phyloP scores from a whole-genome alignment of 2,797 vertebrate species.

The Peromyscus melanophrys region DNA sequence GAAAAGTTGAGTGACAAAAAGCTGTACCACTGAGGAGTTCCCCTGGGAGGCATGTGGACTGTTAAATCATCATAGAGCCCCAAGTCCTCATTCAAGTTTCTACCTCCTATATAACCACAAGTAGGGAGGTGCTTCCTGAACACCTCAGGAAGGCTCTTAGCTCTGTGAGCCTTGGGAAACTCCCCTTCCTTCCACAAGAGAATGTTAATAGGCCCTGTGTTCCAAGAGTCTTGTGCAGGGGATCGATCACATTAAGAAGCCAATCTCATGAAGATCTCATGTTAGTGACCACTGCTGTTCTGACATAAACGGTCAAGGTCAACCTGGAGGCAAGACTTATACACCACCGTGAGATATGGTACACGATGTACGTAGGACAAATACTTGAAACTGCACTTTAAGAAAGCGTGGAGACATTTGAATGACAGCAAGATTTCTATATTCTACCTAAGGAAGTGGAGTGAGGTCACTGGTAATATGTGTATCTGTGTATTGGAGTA shows the following conservation, averaged over 20 bases:
- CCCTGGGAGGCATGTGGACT: neutral
- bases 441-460: neutral
- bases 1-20: neutral
- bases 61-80: neutral
- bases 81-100: too few relatives aligned
- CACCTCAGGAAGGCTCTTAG: neutral
- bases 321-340: neutral
- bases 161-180: neutral
- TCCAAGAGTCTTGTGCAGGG: neutral
- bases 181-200: neutral
- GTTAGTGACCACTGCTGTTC: neutral
- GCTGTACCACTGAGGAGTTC: neutral
- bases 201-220: neutral
- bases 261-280: neutral
- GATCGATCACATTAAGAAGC: neutral
- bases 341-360: neutral
- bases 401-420: neutral
- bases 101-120: neutral
- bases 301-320: neutral
- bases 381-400: neutral
- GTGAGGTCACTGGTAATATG: neutral
- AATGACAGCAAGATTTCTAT: neutral
- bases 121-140: neutral
- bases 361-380: neutral
- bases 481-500: neutral